These are phyloP conservation scores for Zhengitettix transpicula DNA, from an alignment of 2,888 invertebrate species.

Conservation along the genomic window DNA sequence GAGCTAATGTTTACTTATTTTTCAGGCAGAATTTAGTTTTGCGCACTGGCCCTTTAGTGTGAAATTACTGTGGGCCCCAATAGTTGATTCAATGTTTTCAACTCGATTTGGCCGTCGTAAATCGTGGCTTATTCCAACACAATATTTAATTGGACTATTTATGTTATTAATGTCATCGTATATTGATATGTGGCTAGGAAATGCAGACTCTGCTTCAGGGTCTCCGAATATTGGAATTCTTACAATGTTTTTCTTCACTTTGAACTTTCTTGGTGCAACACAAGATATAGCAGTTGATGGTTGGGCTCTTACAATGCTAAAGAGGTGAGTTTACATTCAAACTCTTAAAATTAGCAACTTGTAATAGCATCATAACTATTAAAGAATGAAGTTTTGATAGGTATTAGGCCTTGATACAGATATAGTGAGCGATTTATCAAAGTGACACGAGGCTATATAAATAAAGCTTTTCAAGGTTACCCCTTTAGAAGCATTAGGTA, in stretches of 20 bases:
- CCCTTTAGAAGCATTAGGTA: no score
- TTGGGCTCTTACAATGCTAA: constrained; percentile 98
- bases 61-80: constrained; percentile 94
- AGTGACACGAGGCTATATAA: not conserved
- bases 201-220: constrained; percentile 24
- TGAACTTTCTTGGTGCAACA: constrained; percentile 95
- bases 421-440: not conserved
- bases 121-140: constrained; percentile 87
- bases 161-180: constrained; percentile 73
- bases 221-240: constrained; percentile 58
- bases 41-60: constrained; percentile 83
- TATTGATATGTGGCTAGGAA: constrained; percentile 63
- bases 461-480: not conserved
- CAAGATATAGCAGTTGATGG: constrained; percentile 99
- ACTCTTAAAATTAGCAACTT: no score
- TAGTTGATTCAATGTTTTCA: constrained; percentile 86
- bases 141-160: constrained; percentile 76
- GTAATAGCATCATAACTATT: no score
- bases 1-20: constrained; percentile 12
- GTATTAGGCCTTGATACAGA: no score
- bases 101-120: constrained; percentile 79
- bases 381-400: no score
- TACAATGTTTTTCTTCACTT: constrained; percentile 70
- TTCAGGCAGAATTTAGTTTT: constrained; percentile 79
- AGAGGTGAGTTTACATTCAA: constrained; percentile 40